A percentile compares a stretch with the other conserved stretches of the same genome.
These are phyloP conservation scores for Eupleurogrammus muticus DNA, from an alignment of 2,797 vertebrate species.

Conservation along the genomic window DNA sequence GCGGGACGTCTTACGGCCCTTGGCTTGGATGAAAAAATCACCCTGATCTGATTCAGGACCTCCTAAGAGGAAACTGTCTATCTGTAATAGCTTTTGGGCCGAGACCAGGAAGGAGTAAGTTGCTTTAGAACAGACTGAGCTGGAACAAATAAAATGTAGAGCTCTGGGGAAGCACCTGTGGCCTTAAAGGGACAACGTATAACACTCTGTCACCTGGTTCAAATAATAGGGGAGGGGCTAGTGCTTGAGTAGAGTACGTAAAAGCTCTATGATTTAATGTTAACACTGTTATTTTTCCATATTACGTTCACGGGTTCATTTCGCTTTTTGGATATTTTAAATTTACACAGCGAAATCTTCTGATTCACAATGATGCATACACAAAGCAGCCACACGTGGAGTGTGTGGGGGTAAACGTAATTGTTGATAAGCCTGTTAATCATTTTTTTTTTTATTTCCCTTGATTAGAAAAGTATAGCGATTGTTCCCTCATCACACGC, in stretches of 20 bases:
- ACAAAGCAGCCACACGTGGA: neutral
- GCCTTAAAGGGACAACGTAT: neutral
- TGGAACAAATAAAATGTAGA: neutral
- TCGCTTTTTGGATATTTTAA: too few species aligned
- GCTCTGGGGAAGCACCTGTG: slow-evolving; percentile 26
- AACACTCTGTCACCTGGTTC: too few species aligned
- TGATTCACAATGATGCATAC: neutral
- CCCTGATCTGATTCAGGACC: slow-evolving; percentile 27
- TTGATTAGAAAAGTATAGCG: slow-evolving; percentile 58
- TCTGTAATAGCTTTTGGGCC: slow-evolving; percentile 35
- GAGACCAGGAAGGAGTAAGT: slow-evolving; percentile 21
- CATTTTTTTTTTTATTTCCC: slow-evolving; percentile 23
- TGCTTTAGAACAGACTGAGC: slow-evolving; percentile 2
- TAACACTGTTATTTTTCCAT: too few species aligned
- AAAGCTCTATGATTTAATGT: too few species aligned
- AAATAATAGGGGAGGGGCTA: too few species aligned
- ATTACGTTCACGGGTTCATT: too few species aligned
- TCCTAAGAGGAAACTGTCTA: slow-evolving; percentile 22
- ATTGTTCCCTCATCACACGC: slow-evolving; percentile 34
- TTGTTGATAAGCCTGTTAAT: slow-evolving; percentile 25
- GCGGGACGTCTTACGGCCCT: slow-evolving; percentile 7
- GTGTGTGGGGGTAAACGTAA: slow-evolving; percentile 23
- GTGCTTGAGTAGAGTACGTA: too few species aligned
- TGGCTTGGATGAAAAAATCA: slow-evolving; percentile 12
- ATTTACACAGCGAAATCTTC: too few species aligned